Evolutionary conservation across 2,888 invertebrate genomes (phyloP).

Genomic region (Clostera curtula): DNA sequence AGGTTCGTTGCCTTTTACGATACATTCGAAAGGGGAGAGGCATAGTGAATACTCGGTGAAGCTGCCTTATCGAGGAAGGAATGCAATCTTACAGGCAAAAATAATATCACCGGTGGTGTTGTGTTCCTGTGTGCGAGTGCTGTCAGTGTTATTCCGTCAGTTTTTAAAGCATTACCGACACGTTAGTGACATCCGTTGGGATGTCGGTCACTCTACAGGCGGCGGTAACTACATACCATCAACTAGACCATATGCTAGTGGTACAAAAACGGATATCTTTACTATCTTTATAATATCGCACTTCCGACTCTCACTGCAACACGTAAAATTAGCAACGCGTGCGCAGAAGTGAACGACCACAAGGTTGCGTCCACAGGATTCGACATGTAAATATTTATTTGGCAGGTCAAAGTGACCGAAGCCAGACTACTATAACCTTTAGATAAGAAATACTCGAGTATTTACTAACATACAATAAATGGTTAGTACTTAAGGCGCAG

Average conservation of each 20-base stretch:
- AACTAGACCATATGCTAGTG: no score
- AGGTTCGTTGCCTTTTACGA: conserved; percentile 21
- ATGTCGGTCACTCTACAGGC: no score
- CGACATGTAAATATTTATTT: conserved; percentile 5
- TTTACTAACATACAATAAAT: conserved; percentile 7
- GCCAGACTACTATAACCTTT: neutral
- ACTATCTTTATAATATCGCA: conserved; percentile 10
- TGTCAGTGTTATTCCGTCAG: no score
- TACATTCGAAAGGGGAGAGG: conserved; percentile 6
- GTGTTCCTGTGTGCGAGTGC: no score
- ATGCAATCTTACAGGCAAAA: no score
- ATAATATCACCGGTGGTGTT: no score
- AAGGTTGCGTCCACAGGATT: conserved; percentile 13
- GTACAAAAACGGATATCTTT: no score
- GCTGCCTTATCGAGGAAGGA: no score
- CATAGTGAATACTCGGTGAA: no score
- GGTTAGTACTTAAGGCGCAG: conserved; percentile 2
- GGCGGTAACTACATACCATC: no score
- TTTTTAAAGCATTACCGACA: no score
- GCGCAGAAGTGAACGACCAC: conserved; percentile 12
- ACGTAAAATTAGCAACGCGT: conserved; percentile 12
- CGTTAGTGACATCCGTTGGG: no score
- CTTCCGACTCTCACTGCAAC: conserved; percentile 16
- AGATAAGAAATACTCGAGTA: conserved; percentile 3
- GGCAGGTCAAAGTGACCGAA: conserved; percentile 6